Evolutionary conservation across 2,888 invertebrate species (phyloP), one percentile per base, ranked within the genome.

Genomic region (Ecdyonurus torrentis): DNA sequence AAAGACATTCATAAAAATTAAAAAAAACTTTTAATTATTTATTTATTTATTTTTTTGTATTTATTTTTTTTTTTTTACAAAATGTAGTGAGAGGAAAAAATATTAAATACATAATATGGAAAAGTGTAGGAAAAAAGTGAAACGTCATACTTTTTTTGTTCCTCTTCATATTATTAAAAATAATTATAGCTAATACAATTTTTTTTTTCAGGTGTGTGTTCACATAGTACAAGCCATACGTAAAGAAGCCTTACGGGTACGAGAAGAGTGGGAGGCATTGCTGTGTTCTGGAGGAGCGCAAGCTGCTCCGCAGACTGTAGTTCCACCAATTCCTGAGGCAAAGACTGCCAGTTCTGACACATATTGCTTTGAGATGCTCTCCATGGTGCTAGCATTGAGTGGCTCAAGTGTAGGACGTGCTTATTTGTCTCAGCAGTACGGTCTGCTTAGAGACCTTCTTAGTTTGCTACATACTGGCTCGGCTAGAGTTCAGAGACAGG

Each of bases 321-420:
- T 50, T n/a, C 23, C 24, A 7, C 18, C 24, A 7, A 7, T 59
- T 5, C 18, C 55, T 59, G 63, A 58, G 20, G 59, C 24, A 15
- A 63, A 59, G 25, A 24, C 24, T 24, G 52, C 59, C 50, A 55
- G 77, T 64, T 77, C 80, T 1, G 96, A 97, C 74, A 92, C 92
- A n/a, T 97, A 95, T 74, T 96, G 96, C 76, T 97, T 96, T 72
- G 96, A 97, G 79, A 92, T 97, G 91, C 77, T 97, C 23, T 94
- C 94, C 2, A 88, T 96, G 88, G 95, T 92, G 60, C 74, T 95
- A 69, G 96, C 97, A 0, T 76, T 97, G 55, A 95, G 94, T 66
- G 96, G 96, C 2, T 95, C 94, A 68, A 83, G 86, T 0, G 92
- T 95, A 0, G 96, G 96, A 0, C 81, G 94, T 25, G 84, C 87